These are phyloP conservation scores for Zophobas morio DNA, from an alignment of 1,140 invertebrate species.

Conservation along the genomic window DNA sequence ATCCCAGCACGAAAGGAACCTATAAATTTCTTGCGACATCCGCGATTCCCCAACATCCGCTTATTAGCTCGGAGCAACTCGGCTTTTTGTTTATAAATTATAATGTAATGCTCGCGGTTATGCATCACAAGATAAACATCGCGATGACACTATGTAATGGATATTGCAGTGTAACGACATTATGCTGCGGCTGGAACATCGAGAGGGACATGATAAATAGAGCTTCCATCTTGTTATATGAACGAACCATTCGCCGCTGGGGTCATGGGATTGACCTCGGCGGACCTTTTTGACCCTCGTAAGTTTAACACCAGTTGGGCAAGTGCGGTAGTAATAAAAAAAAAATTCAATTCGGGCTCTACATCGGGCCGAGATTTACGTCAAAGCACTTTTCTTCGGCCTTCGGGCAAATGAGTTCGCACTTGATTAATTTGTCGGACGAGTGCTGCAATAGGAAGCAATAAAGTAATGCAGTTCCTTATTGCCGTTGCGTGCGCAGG, in stretches of 20 bases:
- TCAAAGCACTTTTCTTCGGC: not conserved
- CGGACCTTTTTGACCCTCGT: constrained; percentile 23
- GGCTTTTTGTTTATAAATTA: constrained; percentile 11
- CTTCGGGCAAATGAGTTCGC: not conserved
- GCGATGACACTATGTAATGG: constrained; percentile 44
- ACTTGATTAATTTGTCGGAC: constrained; percentile 1
- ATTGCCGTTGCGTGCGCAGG: no score
- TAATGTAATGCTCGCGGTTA: constrained; percentile 6
- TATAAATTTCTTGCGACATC: not conserved
- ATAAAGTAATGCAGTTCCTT: not conserved
- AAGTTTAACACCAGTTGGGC: constrained; percentile 26
- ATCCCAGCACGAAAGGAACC: not conserved
- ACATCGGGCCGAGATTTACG: not conserved
- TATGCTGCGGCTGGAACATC: constrained; percentile 37
- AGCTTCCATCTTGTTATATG: constrained; percentile 45
- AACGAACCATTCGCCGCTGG: not conserved
- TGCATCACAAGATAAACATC: constrained; percentile 44
- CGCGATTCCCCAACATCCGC: not conserved
- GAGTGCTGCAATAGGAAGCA: not conserved
- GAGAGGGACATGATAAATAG: constrained; percentile 44
- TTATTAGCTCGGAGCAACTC: not conserved
- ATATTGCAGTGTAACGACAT: constrained; percentile 44
- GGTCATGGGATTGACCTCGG: constrained; percentile 44
- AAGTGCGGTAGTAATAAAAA: constrained; percentile 17
- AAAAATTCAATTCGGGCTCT: not conserved